A percentile compares a stretch with the other conserved stretches of the same genome.
These are phyloP conservation scores for Argyrosomus japonicus DNA, from an alignment of 2,113 vertebrate species.

Conservation along the genomic window DNA sequence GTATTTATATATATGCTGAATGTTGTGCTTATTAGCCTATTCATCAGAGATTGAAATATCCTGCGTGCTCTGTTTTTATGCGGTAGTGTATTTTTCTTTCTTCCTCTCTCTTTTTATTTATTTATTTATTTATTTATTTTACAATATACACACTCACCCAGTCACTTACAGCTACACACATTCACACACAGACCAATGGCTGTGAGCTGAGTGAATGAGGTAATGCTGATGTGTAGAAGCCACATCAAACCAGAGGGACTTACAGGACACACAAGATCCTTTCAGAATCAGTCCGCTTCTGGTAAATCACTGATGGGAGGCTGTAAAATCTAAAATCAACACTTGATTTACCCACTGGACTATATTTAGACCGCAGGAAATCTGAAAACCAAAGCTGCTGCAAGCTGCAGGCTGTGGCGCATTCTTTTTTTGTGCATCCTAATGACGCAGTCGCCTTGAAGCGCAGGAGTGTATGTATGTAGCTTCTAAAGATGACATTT, in stretches of 20 bases:
- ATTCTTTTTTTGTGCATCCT: slow-evolving; percentile 48
- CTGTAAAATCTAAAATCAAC: slow-evolving; percentile 28
- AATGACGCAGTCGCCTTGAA: slow-evolving; percentile 63
- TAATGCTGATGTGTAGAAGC: slow-evolving; percentile 76
- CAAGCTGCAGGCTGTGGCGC: slow-evolving; percentile 56
- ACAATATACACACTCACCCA: slow-evolving; percentile 39
- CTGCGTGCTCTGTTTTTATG: slow-evolving; percentile 13
- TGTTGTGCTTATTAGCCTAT: background rate
- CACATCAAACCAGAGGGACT: slow-evolving; percentile 63
- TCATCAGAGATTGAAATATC: background rate
- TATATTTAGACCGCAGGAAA: slow-evolving; percentile 63
- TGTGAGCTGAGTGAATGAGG: slow-evolving; percentile 76
- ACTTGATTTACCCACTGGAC: background rate
- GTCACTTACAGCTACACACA: slow-evolving; percentile 49
- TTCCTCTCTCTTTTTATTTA: background rate
- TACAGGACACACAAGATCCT: slow-evolving; percentile 48
- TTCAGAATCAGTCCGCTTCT: slow-evolving; percentile 1
- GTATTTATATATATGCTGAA: background rate
- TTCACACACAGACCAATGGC: slow-evolving; percentile 52
- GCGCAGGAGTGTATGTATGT: slow-evolving; percentile 25
- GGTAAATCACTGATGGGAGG: slow-evolving; percentile 7
- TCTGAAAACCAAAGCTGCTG: slow-evolving; percentile 57
- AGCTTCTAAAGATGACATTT: slow-evolving; percentile 44
- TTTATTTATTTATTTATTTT: background rate
- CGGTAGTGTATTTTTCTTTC: slow-evolving; percentile 10